Evolutionary conservation across 2,888 invertebrate genomes (phyloP), one percentile per base, ranked within the genome.

Genomic region (Achlya flavicornis): DNA sequence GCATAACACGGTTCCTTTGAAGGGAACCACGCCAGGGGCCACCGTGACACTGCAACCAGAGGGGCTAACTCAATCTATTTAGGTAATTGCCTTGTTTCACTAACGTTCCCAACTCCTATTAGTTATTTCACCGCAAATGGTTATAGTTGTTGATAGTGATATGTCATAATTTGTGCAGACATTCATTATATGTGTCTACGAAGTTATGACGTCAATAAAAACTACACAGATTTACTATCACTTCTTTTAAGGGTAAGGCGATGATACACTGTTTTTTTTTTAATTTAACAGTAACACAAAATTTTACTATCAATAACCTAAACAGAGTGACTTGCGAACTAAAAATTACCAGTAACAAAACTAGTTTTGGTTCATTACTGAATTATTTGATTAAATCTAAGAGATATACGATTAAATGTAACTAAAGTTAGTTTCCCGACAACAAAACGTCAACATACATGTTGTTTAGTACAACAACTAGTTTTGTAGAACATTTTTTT

Each of bases 81-180:
- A 81, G 86, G 88, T 92, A 91, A 92, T 91, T 92, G 90, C 84
- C 85, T 90, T 90, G 90, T 90, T 90, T 87, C 84, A 84, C 84
- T 82, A 85, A 83, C 83, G 77, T 79, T 76, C 77, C 79, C 74
- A 68, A 80, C 76, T 78, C 72, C 82, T 77, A 84, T 85, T 80
- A 83, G 84, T 77, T 78, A 76, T 78, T 73, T 72, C 66, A 65
- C 66, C 64, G 68, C 64, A 69, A 60, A 60, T 60, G 60, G 60
- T 60, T 60, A 41, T 41, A 41, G 60, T 60, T 33, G 67, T 71
- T 69, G 68, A 67, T 58, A 69, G 66, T 63, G 67, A 58, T 62
- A 61, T 58, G 19, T 57, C 38, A 58, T 35, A 12, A 32, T 35
- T 58, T 58, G 38, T 60, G 43, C 41, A 60, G 19, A 41, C 16